A percentile compares a stretch with the other conserved stretches of the same genome.
Evolutionary conservation across 2,113 vertebrate species (phyloP).

Genomic region (Cichladusa arquata): DNA sequence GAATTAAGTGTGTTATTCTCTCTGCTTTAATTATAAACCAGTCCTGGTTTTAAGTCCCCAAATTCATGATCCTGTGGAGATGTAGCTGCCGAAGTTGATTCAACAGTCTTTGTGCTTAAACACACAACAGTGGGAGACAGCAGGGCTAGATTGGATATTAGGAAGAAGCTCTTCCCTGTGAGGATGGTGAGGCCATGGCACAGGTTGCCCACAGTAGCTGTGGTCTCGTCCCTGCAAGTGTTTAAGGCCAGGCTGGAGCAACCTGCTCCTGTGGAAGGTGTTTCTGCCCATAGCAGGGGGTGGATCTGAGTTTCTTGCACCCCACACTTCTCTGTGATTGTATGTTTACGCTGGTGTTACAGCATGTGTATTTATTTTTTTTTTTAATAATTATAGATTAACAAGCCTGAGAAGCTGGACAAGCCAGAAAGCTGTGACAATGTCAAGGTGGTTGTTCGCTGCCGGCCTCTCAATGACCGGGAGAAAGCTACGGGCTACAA

Average conservation of each 20-base stretch:
- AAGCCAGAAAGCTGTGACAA: slow-evolving; percentile 88
- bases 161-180: neutral
- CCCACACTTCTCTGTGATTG: neutral
- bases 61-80: rapidly evolving
- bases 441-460: slow-evolving; percentile 96
- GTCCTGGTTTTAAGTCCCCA: neutral
- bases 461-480: slow-evolving; percentile 92
- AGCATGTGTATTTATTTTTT: neutral
- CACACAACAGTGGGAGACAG: neutral
- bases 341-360: neutral
- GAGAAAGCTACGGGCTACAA: slow-evolving; percentile 87
- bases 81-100: neutral
- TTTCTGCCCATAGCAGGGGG: neutral
- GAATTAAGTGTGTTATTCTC: neutral
- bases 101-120: neutral
- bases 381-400: slow-evolving; percentile 70
- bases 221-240: neutral
- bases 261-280: neutral
- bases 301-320: neutral
- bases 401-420: slow-evolving; percentile 86
- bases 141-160: neutral
- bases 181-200: neutral
- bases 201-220: neutral
- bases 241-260: neutral
- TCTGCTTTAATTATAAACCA: neutral